These are phyloP conservation scores for Lordiphosa mommai DNA, from an alignment of 1,140 invertebrate species.

Conservation along the genomic window DNA sequence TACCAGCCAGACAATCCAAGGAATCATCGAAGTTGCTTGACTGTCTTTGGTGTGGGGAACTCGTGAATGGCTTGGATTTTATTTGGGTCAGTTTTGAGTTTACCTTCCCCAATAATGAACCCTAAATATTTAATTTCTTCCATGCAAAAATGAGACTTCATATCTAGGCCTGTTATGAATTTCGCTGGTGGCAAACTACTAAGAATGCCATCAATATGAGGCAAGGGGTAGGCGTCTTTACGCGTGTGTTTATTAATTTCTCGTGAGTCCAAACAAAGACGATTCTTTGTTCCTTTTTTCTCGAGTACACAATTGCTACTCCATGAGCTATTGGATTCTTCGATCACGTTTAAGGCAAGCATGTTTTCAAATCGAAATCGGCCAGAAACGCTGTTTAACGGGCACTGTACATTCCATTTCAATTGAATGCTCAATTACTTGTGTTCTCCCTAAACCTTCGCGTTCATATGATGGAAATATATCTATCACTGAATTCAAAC, in stretches of 20 bases:
- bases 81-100: conserved; percentile 21
- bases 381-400: conserved; percentile 18
- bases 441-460: conserved; percentile 6
- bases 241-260: no score
- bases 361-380: conserved; percentile 11
- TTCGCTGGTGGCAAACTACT: no score
- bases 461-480: no score
- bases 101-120: conserved; percentile 21
- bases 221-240: no score
- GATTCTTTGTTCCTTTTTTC: conserved; percentile 6
- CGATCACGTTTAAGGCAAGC: conserved; percentile 12
- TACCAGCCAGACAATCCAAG: conserved; percentile 80
- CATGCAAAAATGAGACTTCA: no score
- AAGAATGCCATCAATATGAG: no score
- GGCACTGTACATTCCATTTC: neutral
- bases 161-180: no score
- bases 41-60: conserved; percentile 10
- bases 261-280: conserved; percentile 27
- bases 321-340: conserved; percentile 4
- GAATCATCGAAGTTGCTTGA: conserved; percentile 76
- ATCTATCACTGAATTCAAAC: no score
- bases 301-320: conserved; percentile 11
- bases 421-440: conserved; percentile 6
- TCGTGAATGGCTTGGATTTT: conserved; percentile 41
- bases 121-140: no score